phyloP scores from a whole-genome alignment of 2,888 invertebrate genomes.

The Acrobasis consociella region DNA sequence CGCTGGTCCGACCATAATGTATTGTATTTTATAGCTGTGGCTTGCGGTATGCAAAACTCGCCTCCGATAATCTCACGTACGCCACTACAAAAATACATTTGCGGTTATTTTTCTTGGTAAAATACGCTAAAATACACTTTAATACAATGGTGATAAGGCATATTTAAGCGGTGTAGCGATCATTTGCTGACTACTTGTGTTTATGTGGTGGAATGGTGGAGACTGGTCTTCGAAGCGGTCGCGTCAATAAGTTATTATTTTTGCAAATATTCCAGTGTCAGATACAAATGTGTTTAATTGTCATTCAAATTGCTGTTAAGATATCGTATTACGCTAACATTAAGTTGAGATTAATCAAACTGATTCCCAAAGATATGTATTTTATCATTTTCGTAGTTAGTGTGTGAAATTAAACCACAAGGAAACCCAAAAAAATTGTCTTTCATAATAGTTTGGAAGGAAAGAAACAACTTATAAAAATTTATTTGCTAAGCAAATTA shows the following conservation, averaged over 20 bases:
- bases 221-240: constrained; percentile 55
- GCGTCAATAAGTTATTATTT: constrained; percentile 63
- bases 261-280: constrained; percentile 67
- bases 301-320: constrained; percentile 39
- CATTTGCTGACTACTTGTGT: constrained; percentile 30
- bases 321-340: neutral
- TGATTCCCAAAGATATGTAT: too few species aligned
- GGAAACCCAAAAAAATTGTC: too few species aligned
- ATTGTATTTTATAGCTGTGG: constrained; percentile 73
- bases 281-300: constrained; percentile 55
- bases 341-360: neutral
- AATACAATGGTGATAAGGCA: constrained; percentile 33
- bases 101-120: constrained; percentile 36
- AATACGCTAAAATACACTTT: constrained; percentile 40
- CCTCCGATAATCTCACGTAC: constrained; percentile 68
- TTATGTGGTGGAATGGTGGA: constrained; percentile 45
- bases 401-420: too few species aligned
- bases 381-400: too few species aligned
- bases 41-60: constrained; percentile 75
- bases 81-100: constrained; percentile 55
- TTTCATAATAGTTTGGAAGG: too few species aligned
- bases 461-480: too few species aligned
- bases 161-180: constrained; percentile 4
- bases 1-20: constrained; percentile 65
- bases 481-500: too few species aligned